Base-by-base conservation (phyloP, 2,113 vertebrate species). In the Eulacestoma nigropectus region DNA sequence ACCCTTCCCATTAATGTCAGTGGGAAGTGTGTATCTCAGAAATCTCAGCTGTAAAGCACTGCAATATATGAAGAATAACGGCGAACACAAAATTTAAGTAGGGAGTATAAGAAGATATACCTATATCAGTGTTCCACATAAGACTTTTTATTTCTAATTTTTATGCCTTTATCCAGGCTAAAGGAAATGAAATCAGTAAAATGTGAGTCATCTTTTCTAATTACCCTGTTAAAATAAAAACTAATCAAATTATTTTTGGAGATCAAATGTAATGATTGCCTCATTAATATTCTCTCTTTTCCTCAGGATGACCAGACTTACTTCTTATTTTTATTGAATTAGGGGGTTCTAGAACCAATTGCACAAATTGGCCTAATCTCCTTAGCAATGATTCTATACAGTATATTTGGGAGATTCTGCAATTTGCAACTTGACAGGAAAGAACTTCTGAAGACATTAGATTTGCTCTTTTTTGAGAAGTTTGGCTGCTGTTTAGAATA, bases 171-270 rank as follows among this genome's bases (percentile, higher is more conserved):
- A 67, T 74, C 82, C 0, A 0, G 56, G 74, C n/a, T 33, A 19
- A 17, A 65, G 78, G 62, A 89, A 85, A 94, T 81, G 5, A 92
- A 81, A 94, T 88, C 79, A 73, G 59, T 82, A 89, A 96, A 91
- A 94, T 62, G 60, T 84, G 84, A 93, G 46, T 57, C 0, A 27
- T 73, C 81, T 92, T 88, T 88, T 67, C 67, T 89, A 93, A 92
- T 95, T 68, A 30, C 32, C n/a, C 49, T 11, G 35, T 78, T 96
- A 83, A 95, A 95, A 96, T 91, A 91, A 94, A 96, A 92, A 42
- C 44, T 79, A 93, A 96, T 85, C 21, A 68, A 81, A 75, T 95
- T 89, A 95, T 91, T 96, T 92, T 69, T 75, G 47, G 63, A 84
- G 74, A 87, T 64, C 35, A 93, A 50, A 80, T 75, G 37, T 83